Percentiles rank a stretch among this genome's conserved stretches.
These are phyloP conservation scores for Eulemur coronatus DNA, from an alignment of 2,797 vertebrate genomes.

Conservation along the genomic window DNA sequence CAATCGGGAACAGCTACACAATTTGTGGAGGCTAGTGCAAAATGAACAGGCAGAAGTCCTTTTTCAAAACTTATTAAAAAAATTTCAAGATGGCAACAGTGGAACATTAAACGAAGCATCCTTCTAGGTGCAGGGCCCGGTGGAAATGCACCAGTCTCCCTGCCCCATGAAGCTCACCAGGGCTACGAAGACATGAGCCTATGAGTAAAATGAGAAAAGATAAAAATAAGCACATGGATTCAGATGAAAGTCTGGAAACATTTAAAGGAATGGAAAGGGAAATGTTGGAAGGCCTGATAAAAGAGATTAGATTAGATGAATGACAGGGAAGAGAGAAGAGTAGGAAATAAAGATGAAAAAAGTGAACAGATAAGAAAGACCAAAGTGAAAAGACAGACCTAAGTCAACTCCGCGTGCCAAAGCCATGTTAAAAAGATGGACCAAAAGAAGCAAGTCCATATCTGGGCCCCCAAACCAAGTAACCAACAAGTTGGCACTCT, in stretches of 20 bases:
- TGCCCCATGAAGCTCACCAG: not conserved
- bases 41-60: not conserved
- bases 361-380: not conserved
- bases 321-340: not conserved
- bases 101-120: not conserved
- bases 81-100: not conserved
- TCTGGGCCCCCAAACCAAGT: not conserved
- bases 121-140: rapidly evolving
- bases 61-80: not conserved
- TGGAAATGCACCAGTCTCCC: rapidly evolving
- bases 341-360: not conserved
- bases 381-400: not conserved
- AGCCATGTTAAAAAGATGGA: not conserved
- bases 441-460: not conserved
- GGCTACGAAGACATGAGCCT: not conserved
- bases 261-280: not conserved
- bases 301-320: not conserved
- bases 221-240: not conserved
- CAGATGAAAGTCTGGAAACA: not conserved
- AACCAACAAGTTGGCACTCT: not conserved
- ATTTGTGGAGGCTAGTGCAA: not conserved
- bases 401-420: not conserved
- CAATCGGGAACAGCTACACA: not conserved
- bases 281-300: not conserved
- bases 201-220: not conserved